Evolutionary conservation across 1,140 invertebrate species (phyloP).

Genomic region (Dendrolimus punctatus): DNA sequence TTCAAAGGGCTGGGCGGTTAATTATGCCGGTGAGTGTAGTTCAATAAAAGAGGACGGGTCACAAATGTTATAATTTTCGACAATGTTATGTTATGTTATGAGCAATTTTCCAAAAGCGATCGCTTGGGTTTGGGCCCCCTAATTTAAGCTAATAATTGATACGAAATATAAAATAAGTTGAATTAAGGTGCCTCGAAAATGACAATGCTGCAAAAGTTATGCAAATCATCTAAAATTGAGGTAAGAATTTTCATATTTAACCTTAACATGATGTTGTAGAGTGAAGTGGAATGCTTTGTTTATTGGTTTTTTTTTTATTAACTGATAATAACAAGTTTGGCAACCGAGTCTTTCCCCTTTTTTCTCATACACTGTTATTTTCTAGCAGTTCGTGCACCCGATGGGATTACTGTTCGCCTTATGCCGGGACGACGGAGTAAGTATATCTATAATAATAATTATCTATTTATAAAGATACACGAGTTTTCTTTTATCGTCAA

Average conservation of each 20-base stretch:
- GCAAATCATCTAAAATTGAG: background rate
- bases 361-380: constrained; percentile 20
- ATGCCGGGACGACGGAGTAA: constrained; percentile 68
- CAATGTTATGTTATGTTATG: too few species aligned
- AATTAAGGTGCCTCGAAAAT: background rate
- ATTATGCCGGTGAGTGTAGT: too few species aligned
- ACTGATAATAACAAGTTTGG: background rate
- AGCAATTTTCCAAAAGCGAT: too few species aligned
- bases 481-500: too few species aligned
- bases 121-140: too few species aligned
- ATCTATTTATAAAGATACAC: too few species aligned
- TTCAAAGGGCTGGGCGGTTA: too few species aligned
- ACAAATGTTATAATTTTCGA: too few species aligned
- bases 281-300: constrained; percentile 13
- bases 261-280: background rate
- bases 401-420: constrained; percentile 66
- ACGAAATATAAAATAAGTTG: too few species aligned
- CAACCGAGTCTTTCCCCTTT: background rate
- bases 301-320: constrained; percentile 9
- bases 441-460: constrained; percentile 22
- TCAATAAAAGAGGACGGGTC: too few species aligned
- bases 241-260: background rate
- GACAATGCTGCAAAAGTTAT: background rate
- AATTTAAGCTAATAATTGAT: too few species aligned
- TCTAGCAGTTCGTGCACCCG: constrained; percentile 60